Evolutionary conservation across 1,140 invertebrate genomes (phyloP), one percentile per base, ranked within the genome.

Genomic region (Lutraria rhynchaena): DNA sequence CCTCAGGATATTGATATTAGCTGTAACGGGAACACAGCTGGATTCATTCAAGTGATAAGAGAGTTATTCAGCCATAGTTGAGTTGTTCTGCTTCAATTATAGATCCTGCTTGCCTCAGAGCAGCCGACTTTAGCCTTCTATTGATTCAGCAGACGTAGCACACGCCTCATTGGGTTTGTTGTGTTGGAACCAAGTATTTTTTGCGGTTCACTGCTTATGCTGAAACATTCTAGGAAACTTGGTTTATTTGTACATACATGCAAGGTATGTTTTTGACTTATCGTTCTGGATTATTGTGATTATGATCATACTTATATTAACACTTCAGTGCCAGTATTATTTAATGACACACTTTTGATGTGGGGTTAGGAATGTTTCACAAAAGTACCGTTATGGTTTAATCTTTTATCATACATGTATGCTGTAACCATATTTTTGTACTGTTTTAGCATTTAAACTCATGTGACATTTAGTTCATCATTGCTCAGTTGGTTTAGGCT

Each of bases 21-120:
- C 63, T 67, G 37, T 41, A 67, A 67, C 63, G 63, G 63, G 44
- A 67, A 67, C 63, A 67, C 63, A 67, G 63, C 63, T 67, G 63
- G 63, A 67, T 13, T 67, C 63, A 67, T 67, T 67, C 41, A 49
- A 46, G 41, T 67, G 63, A 67, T 67, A 67, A 67, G 63, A n/a
- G 63, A 67, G 31, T 41, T 67, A 67, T 67, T 67, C 37, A 67
- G 63, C n/a, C 63, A 67, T 67, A 67, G 41, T 67, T 24, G 2
- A 22, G 44, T 67, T 49, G 63, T 49, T 67, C 41, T 67, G 63
- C 63, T 67, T 67, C 37, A 67, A 67, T 67, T 67, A 67, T 67
- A 67, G 63, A 67, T 67, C 24, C 11, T 55, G 51, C 51, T 55
- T n/a, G 17, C n/a, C 63, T 65, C 22, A 15, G 27, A 11, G 3